Base-by-base conservation (phyloP, 2,888 invertebrate species). In the Altica lythri region DNA sequence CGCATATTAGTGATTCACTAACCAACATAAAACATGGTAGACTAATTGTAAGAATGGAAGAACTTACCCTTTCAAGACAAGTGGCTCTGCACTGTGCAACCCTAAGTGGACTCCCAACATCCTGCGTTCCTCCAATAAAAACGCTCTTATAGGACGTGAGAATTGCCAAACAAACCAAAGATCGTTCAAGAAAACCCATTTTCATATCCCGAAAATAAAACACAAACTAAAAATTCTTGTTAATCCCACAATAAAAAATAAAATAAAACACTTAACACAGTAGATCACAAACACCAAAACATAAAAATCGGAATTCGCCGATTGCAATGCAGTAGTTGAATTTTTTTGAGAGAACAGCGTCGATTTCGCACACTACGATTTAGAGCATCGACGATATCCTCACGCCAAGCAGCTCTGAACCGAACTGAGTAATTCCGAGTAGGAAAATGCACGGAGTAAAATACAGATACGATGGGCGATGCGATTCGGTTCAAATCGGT, bases 11-110 rank as follows among this genome's bases (percentile, higher is more conserved):
- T n/a, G n/a, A n/a, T n/a, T n/a, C n/a, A n/a, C n/a, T n/a, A n/a
- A n/a, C n/a, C n/a, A 35, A 55, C 49, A 42, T 48, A 57, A 64
- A 62, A 60, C 53, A 62, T 60, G 61, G 52, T 43, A 55, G 44
- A 54, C 53, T 8, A 34, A 8, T 2, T 1, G 8, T 13, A 34
- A 16, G 16, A 34, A 34, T 14, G 19, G 32, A 22, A 30, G 12
- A 19, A 70, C 77, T 77, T 79, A 87, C 86, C 85, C 83, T 84
- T 80, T 85, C 83, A 69, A 86, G 80, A 76, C 86, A 87, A 64
- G 85, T 84, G 63, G 86, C 86, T 75, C 86, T 78, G 75, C 86
- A 87, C 69, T 86, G 86, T 65, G 86, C 86, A 65, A 86, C 86
- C 69, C 86, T 81, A 63, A 87, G 76, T 53, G 86, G 86, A 68